Base-by-base conservation (phyloP, 2,888 invertebrate species). In the Resseliella maxima region DNA sequence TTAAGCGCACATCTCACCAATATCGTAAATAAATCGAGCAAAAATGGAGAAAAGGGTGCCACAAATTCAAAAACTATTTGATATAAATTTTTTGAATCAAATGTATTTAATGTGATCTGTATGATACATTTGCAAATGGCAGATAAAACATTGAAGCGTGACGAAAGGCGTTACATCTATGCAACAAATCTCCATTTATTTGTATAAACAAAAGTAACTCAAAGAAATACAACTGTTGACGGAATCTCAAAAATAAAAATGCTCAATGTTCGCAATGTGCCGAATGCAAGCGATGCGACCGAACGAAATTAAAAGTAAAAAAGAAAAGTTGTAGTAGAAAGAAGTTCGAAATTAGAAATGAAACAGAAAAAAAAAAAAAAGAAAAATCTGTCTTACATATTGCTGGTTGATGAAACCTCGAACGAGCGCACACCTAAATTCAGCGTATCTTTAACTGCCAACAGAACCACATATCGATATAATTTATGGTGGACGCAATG, bases 401-500 rank as follows among this genome's bases (percentile, higher is more conserved):
- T 10, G 50, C 59, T 41, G 31, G 15, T 31, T 31, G 27, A 72
- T 31, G 72, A 72, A 72, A 59, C 15, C 2, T 27, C 35, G 31
- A 72, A 27, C 2, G 27, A 59, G 12, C 72, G 27, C 31, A 72
- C 72, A 72, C 18, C 72, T 35, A 72, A 31, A 72, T 24, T 59
- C 59, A 59, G 59, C 15, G 72, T 31, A 2, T 72, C 72, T 72
- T 31, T 72, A 15, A 15, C 72, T 38, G 83, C 83, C n/a, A 83
- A 83, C 83, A 27, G 72, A 72, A 35, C 72, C 72, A 59, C 59
- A 59, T 59, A 72, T 72, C 72, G 83, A 38, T 83, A 83, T 38
- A 38, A 83, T 83, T 83, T 83, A 83, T 83, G 83, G 83, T 38
- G 83, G 38, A 83, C 38, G 38, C 83, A 38, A 83, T 83, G 83